A percentile compares a stretch with the other conserved stretches of the same genome.
These are phyloP conservation scores for Phrynocephalus guinanensis DNA, from an alignment of 2,797 vertebrate genomes.

Conservation along the genomic window DNA sequence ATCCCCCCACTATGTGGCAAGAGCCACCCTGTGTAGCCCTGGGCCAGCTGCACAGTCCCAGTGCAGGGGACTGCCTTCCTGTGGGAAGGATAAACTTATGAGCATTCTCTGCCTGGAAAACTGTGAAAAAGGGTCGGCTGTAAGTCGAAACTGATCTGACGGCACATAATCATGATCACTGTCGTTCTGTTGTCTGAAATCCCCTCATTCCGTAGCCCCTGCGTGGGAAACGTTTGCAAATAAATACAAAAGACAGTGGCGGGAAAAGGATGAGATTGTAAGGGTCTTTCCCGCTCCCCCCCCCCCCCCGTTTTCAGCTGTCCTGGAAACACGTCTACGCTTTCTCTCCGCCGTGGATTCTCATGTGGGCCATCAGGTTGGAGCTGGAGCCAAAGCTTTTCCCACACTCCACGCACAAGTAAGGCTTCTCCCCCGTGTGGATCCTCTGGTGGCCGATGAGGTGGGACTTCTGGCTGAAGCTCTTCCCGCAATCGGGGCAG, in stretches of 20 bases:
- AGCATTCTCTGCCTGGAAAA: too few relatives aligned
- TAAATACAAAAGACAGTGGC: not conserved
- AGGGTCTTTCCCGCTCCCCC: not conserved
- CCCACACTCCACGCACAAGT: conserved; percentile 36
- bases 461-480: conserved; percentile 31
- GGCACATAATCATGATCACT: too few relatives aligned
- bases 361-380: conserved; percentile 18
- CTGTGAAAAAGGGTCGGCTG: too few relatives aligned
- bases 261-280: not conserved
- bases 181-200: not conserved
- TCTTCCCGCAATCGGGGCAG: conserved; percentile 24
- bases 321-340: not conserved
- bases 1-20: too few relatives aligned
- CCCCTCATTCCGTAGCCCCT: not conserved
- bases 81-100: too few relatives aligned
- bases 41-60: too few relatives aligned
- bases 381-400: conserved; percentile 39
- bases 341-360: conserved; percentile 21
- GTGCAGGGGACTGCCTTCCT: too few relatives aligned
- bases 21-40: too few relatives aligned
- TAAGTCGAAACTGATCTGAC: too few relatives aligned
- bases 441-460: conserved; percentile 25
- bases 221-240: not conserved
- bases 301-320: too few relatives aligned
- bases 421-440: conserved; percentile 23